Evolutionary conservation across 2,888 invertebrate species (phyloP), one percentile per base, ranked within the genome.

Genomic region (Saturnia pavonia): DNA sequence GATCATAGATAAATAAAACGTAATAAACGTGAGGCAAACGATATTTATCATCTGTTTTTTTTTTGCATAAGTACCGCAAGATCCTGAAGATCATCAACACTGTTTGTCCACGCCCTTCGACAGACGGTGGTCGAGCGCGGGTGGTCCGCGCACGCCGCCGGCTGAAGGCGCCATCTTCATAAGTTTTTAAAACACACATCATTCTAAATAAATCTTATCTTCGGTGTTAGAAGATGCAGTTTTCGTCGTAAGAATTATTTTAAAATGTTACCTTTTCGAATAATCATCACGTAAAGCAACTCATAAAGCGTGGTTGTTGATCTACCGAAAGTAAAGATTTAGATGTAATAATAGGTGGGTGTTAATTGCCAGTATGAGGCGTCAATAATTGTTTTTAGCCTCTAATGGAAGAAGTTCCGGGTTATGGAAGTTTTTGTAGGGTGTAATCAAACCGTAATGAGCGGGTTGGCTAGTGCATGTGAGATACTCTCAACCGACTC

Each of bases 341-440:
- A 85, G 85, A 83, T 80, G 88, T 89, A 91, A 90, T 90, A 90
- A 89, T 90, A 88, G 89, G 90, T 90, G 92, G 92, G 92, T 91
- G 93, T 88, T 92, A 93, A 93, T 94, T 94, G 92, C 90, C 90
- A 90, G 88, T 89, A 90, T 89, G 89, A 90, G 90, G 91, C 90
- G 90, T 91, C 89, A 90, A 91, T 91, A 91, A 91, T 90, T 89
- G 89, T 91, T 92, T 92, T 92, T 88, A 85, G 86, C 84, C 85
- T 87, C 88, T 89, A 89, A 90, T 88, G 88, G 88, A 89, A 88
- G 86, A 89, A 91, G 91, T 92, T 92, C 91, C 92, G 92, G 91
- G 89, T 87, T 90, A 87, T 88, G 89, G 88, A 86, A 87, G 90
- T 93, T 94, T 94, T 93, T 94, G 91, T 92, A 80, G 86, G 82